Evolutionary conservation across 2,797 vertebrate genomes (phyloP).

Genomic region (Serranus cabrilla): DNA sequence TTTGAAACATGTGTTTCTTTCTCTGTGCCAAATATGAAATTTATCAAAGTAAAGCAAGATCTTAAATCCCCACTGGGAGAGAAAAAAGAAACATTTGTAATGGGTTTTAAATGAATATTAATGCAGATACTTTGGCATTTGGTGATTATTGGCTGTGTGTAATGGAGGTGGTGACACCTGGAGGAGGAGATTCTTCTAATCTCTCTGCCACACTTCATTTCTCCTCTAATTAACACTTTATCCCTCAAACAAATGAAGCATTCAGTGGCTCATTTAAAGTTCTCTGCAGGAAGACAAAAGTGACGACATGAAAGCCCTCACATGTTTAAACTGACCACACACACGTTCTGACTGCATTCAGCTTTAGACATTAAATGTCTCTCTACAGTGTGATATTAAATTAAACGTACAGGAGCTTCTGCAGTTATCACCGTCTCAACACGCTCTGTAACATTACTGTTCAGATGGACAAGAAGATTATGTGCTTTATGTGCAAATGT

Average conservation of each 20-base stretch:
- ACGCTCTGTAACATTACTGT: background rate
- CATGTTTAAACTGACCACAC: constrained; percentile 13
- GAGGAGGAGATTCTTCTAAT: constrained; percentile 53
- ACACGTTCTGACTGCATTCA: background rate
- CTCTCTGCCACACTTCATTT: constrained; percentile 63
- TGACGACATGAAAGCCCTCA: constrained; percentile 9
- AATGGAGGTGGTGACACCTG: constrained; percentile 42
- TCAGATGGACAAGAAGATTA: too few species aligned
- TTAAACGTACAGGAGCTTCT: background rate
- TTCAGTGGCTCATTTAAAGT: constrained; percentile 45
- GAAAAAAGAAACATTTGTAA: background rate
- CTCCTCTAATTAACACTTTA: constrained; percentile 60
- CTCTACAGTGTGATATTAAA: background rate
- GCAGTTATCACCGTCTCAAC: background rate
- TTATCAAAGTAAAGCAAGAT: too few species aligned
- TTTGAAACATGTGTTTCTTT: too few species aligned
- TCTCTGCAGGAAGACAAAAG: constrained; percentile 19
- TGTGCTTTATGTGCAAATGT: background rate
- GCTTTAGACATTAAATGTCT: background rate
- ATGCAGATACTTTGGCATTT: constrained; percentile 1
- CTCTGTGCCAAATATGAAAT: too few species aligned
- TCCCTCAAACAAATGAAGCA: constrained; percentile 51
- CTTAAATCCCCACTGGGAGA: too few species aligned
- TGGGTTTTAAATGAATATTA: constrained; percentile 13
- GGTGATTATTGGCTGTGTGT: constrained; percentile 28